Evolutionary conservation across 2,113 vertebrate species (phyloP).

Genomic region (rat (Rattus norvegicus)): GRCr8 NC_086027.1:7172501-7173000

Average conservation of each 20-base stretch:
- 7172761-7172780: not conserved
- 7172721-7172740: not conserved
- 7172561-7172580: not conserved
- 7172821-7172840: not conserved
- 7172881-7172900: not conserved
- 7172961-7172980: no score
- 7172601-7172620: not conserved
- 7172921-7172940: not conserved
- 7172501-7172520: no score
- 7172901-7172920: not conserved
- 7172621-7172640: not conserved
- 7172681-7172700: not conserved
- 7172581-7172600: no score
- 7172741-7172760: not conserved
- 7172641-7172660: not conserved
- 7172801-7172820: not conserved
- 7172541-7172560: not conserved
- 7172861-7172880: not conserved
- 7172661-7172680: not conserved
- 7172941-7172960: no score
- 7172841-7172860: not conserved
- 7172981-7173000: no score
- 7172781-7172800: not conserved
- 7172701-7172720: not conserved
- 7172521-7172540: not conserved